Evolutionary conservation across 2,888 invertebrate genomes (phyloP).

Genomic region (Xanthia togata): DNA sequence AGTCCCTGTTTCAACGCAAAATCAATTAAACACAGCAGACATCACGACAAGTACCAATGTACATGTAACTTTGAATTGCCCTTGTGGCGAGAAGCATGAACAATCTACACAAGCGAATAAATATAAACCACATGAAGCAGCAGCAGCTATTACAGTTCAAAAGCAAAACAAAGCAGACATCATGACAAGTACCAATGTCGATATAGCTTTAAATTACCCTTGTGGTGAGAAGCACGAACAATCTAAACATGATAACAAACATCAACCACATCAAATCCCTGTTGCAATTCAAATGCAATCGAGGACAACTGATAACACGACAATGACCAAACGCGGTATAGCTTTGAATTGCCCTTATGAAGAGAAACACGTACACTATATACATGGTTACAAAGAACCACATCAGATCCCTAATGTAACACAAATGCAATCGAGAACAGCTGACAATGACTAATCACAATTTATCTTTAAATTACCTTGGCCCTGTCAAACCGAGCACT

Average conservation of each 20-base stretch:
- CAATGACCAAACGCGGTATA: background rate
- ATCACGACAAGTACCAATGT: background rate
- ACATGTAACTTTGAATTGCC: constrained; percentile 5
- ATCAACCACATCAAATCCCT: background rate
- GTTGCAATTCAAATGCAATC: background rate
- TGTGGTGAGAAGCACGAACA: background rate
- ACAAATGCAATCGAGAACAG: background rate
- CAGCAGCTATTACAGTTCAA: background rate
- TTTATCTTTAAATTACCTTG: constrained; percentile 3
- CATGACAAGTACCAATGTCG: background rate
- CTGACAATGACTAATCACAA: background rate
- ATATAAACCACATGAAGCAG: background rate
- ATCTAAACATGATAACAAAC: background rate
- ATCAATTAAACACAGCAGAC: background rate
- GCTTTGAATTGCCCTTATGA: background rate
- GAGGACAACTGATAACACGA: background rate
- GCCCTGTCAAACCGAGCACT: background rate
- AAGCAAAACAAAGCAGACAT: background rate
- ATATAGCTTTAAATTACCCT: background rate
- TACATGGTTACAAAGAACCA: background rate
- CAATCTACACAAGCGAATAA: background rate
- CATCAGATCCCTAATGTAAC: background rate
- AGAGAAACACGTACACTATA: background rate
- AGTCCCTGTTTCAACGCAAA: background rate
- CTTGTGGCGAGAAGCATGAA: background rate